Evolutionary conservation across 2,888 invertebrate species (phyloP).

Genomic region (Odontocolon sp.): DNA sequence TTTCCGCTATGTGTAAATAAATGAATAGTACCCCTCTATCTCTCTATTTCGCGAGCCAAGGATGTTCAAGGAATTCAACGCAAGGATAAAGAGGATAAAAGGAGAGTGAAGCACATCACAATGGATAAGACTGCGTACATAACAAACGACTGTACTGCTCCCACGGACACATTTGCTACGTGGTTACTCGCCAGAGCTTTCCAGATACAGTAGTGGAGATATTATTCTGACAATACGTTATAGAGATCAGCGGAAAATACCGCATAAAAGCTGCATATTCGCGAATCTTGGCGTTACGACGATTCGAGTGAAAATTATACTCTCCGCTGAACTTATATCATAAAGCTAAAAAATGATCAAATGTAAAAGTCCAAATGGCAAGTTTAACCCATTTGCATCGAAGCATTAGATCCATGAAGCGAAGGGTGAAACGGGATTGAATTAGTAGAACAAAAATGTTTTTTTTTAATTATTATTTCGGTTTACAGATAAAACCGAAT

Average conservation of each 20-base stretch:
- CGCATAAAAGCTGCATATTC: background rate
- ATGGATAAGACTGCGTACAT: background rate
- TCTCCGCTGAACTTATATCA: background rate
- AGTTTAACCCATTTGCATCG: too few relatives aligned
- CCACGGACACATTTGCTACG: background rate
- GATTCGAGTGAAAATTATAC: too few relatives aligned
- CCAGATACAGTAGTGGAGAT: background rate
- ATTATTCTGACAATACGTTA: conserved; percentile 1
- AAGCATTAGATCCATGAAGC: too few relatives aligned
- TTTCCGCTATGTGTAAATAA: conserved; percentile 16
- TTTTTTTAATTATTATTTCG: too few relatives aligned
- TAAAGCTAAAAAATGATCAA: background rate
- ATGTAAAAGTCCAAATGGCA: too few relatives aligned
- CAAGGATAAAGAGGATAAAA: conserved; percentile 4
- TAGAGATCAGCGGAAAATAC: background rate
- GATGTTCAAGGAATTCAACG: background rate
- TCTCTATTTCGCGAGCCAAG: background rate
- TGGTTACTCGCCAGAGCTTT: background rate
- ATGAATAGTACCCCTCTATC: background rate
- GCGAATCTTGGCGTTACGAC: background rate
- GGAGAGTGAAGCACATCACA: background rate
- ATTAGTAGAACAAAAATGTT: too few relatives aligned
- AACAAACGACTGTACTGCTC: background rate
- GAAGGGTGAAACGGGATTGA: too few relatives aligned
- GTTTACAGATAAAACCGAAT: too few relatives aligned